Conservation (phyloP, 2,113 vertebrate species). For the Chaetodon trifascialis region DNA sequence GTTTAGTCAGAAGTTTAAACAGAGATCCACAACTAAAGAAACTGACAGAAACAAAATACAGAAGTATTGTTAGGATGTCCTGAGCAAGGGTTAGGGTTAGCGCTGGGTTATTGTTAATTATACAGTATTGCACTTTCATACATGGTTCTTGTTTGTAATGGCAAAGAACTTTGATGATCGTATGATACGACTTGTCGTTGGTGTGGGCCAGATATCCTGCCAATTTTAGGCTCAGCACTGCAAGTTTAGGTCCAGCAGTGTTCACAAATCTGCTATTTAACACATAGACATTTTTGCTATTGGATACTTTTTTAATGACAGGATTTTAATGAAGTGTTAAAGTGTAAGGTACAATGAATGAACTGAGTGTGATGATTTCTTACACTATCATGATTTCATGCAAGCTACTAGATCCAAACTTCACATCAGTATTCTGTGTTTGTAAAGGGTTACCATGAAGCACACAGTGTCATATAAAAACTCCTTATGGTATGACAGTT, state of each 20-base stretch:
- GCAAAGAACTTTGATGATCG: background rate
- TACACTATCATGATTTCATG: background rate
- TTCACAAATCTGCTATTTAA: too few relatives aligned
- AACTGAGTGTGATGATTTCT: background rate
- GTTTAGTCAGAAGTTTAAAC: background rate
- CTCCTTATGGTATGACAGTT: background rate
- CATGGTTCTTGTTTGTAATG: background rate
- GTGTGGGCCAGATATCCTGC: background rate
- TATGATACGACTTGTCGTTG: background rate
- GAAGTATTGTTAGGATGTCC: background rate
- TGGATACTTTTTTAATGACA: background rate
- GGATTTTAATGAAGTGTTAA: background rate
- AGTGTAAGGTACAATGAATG: too few relatives aligned
- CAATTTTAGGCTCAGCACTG: background rate
- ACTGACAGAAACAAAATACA: background rate
- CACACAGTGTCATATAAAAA: background rate
- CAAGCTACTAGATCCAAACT: background rate
- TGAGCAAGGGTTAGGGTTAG: background rate
- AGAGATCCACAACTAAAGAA: background rate
- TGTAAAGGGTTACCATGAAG: background rate
- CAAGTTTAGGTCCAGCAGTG: too few relatives aligned
- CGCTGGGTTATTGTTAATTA: background rate
- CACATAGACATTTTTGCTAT: background rate
- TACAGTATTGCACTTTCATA: background rate
- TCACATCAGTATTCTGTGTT: background rate